These are phyloP conservation scores for Thecocarcelia acutangulata DNA, from an alignment of 2,888 invertebrate species.

Conservation along the genomic window DNA sequence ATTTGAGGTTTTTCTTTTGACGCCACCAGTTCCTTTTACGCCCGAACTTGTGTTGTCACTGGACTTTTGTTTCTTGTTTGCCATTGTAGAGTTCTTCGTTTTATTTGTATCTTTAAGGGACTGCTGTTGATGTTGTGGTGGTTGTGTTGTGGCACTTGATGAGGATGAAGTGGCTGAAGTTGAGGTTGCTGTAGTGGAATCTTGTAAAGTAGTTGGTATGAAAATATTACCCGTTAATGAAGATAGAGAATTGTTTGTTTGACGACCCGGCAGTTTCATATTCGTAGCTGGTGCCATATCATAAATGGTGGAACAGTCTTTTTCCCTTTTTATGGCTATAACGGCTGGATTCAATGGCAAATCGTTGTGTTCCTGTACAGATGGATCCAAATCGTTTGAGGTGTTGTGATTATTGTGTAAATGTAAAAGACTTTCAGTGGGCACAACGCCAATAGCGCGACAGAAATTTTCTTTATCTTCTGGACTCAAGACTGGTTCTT, in stretches of 20 bases:
- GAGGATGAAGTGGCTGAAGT: constrained; percentile 48
- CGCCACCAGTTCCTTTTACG: constrained; percentile 25
- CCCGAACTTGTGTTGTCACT: constrained; percentile 31
- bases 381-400: constrained; percentile 51
- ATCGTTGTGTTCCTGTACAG: constrained; percentile 48
- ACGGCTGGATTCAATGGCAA: constrained; percentile 37
- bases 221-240: constrained; percentile 92
- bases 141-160: constrained; percentile 33
- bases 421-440: constrained; percentile 70
- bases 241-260: constrained; percentile 93
- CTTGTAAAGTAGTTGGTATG: constrained; percentile 83
- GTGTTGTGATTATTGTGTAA: constrained; percentile 54
- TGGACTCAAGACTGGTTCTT: constrained; percentile 75
- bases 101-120: constrained; percentile 61
- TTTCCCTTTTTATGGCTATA: constrained; percentile 62
- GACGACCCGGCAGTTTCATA: constrained; percentile 85
- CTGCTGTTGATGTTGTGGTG: constrained; percentile 27
- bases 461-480: constrained; percentile 79
- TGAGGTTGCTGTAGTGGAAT: constrained; percentile 60
- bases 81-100: constrained; percentile 62
- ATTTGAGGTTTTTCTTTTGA: constrained; percentile 60
- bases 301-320: constrained; percentile 61
- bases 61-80: constrained; percentile 66
- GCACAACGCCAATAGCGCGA: constrained; percentile 75
- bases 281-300: constrained; percentile 81